phyloP scores from a whole-genome alignment of 2,113 vertebrate genomes.

The Halichoerus grypus region DNA sequence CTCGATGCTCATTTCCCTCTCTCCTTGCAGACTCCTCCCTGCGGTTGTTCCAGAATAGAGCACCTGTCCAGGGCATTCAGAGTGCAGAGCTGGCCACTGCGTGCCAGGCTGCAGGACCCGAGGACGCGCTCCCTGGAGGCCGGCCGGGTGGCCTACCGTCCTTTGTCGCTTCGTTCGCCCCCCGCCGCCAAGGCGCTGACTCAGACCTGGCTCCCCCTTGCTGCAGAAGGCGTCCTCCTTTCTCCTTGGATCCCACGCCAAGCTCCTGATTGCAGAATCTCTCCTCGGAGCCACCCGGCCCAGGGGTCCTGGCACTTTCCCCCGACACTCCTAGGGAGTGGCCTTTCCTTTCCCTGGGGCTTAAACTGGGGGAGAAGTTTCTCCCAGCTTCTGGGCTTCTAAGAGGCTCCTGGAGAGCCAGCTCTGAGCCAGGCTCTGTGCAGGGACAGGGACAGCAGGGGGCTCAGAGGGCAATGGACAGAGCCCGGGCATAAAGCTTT shows the following conservation, averaged over 20 bases:
- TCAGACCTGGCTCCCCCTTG: background rate
- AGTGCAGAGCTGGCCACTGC: accelerated
- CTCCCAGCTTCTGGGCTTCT: background rate
- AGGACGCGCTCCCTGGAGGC: accelerated
- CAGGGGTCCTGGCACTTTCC: background rate
- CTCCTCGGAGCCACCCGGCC: background rate
- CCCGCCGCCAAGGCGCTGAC: accelerated
- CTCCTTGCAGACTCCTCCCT: background rate
- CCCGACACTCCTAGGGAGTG: background rate
- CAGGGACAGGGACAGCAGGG: background rate
- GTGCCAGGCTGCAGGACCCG: background rate
- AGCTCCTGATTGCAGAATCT: accelerated
- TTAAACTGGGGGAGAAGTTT: background rate
- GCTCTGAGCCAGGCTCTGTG: background rate
- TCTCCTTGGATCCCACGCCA: background rate
- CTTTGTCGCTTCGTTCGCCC: accelerated
- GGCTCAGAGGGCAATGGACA: background rate
- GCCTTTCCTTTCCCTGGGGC: background rate
- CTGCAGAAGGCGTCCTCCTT: accelerated
- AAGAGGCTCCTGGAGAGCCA: background rate
- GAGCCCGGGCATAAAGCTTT: too few relatives aligned
- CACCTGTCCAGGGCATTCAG: too few relatives aligned
- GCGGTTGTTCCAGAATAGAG: accelerated
- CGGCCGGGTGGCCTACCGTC: background rate
- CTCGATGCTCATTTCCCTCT: too few relatives aligned